Base-by-base conservation (phyloP, 2,888 invertebrate genomes). In the Halocaridina rubra region DNA sequence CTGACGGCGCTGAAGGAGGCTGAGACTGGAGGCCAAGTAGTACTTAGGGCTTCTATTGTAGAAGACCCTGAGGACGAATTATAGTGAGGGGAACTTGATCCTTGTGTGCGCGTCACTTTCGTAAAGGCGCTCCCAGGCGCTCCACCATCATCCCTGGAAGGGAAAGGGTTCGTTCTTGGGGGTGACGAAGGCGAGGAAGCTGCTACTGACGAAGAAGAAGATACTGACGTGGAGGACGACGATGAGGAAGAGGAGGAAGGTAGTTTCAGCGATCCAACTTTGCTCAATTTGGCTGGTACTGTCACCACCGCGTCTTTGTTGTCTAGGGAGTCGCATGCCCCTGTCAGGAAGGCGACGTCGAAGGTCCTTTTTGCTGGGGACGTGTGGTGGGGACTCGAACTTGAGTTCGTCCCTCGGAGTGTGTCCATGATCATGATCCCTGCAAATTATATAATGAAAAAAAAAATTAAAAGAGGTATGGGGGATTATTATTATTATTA, bases 251-350 rank as follows among this genome's bases (percentile, higher is more conserved):
- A 29, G 3, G 53, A 53, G n/a, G 53, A 53, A 8, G 30, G 67
- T 10, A 53, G 29, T 46, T 76, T 74, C 7, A 77, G 80, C 2
- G 67, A 30, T 10, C 29, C 67, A 10, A 75, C 61, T 27, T 75
- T 67, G 79, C 72, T 74, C 61, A 85, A 74, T 64, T 78, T 85
- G 57, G 81, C 33, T 27, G 76, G 46, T 4, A 80, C 76, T 13
- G 80, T 61, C 67, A 75, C 16, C 27, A 46, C 29, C 80, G 71
- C 24, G 64, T 64, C 22, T 13, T 67, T 22, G 71, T 22, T 13
- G 89, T 97, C 96, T 0, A 97, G 97, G n/a, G 96, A 96, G 90
- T 97, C 97, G 90, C 97, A 97, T 0, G 96, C 95, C 19, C 97
- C 92, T 90, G 97, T 97, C 30, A 97, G 91, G 89, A 97, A 97